phyloP scores from a whole-genome alignment of 1,140 invertebrate species.

The Drosophila sturtevanti region DNA sequence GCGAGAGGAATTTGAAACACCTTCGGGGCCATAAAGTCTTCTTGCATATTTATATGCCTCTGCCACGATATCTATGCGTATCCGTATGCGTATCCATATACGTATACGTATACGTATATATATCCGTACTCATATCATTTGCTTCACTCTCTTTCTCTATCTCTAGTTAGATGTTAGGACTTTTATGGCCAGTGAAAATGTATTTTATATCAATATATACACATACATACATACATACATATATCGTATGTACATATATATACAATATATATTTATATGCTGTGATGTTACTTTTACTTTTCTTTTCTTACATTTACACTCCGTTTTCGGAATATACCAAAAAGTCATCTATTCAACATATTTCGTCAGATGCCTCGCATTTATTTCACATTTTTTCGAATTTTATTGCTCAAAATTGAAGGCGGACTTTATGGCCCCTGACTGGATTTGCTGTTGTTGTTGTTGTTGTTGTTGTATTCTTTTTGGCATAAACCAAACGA shows the following conservation, averaged over 20 bases:
- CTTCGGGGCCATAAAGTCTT: conserved; percentile 49
- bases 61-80: conserved; percentile 4
- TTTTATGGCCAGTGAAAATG: conserved; percentile 44
- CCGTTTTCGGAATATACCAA: conserved; percentile 6
- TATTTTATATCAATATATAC: conserved; percentile 16
- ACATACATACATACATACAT: background rate
- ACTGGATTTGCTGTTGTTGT: conserved; percentile 41
- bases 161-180: conserved; percentile 30
- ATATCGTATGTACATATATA: conserved; percentile 2
- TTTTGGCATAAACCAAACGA: conserved; percentile 53
- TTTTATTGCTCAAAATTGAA: conserved; percentile 65
- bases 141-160: background rate
- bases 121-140: conserved; percentile 12
- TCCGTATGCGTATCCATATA: too few species aligned
- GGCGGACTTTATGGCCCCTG: conserved; percentile 58
- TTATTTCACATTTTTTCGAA: conserved; percentile 59
- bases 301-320: conserved; percentile 25
- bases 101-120: too few species aligned
- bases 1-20: conserved; percentile 11
- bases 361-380: conserved; percentile 51
- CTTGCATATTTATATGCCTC: conserved; percentile 55
- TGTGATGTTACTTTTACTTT: background rate
- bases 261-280: background rate
- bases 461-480: too few species aligned
- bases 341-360: conserved; percentile 1